Evolutionary conservation across 1,140 invertebrate genomes (phyloP), one percentile per base, ranked within the genome.

Genomic region (Chrysomallon squamiferum): DNA sequence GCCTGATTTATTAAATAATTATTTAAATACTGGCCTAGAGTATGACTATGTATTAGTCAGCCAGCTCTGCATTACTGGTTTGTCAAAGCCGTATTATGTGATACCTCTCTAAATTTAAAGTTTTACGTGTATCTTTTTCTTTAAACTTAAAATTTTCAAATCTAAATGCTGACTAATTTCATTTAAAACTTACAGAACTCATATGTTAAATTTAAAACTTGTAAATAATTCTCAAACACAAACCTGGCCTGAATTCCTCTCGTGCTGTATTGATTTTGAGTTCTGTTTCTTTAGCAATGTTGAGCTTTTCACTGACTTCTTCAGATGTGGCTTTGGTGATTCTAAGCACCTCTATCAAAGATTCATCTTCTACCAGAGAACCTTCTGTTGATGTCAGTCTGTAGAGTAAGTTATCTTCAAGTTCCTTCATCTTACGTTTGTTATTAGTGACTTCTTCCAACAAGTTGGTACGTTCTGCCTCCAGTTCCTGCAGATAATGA

Each of bases 381-480:
- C 95, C 95, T 87, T 95, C 90, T 0, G 94, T 95, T 1, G 94
- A 96, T 52, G 95, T 97, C 41, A 98, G 86, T 27, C 95, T 89
- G 70, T 92, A 92, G 1, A 98, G 85, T 18, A 98, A 86, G 80
- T 96, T 97, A 65, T 93, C 94, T 86, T 98, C 96, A 2, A 98
- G 86, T 81, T 96, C 93, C 85, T 98, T 96, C 93, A 97, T 97
- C 71, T 93, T 93, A 63, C 93, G 88, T 82, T 97, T 96, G 87
- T 98, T 98, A 73, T 92, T 92, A 89, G 97, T 95, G 0, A 98
- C 95, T 0, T 95, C 96, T 87, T 97, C 95, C 80, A 98, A 94
- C 9, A 98, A 86, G 20, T 92, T 91, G 5, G 96, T 94, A 57
- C 95, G 87, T 86, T 98, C 95, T 41, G 93, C 92, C 87, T 98